Base-by-base conservation (phyloP, 2,797 vertebrate species). In the Borostomias antarcticus region DNA sequence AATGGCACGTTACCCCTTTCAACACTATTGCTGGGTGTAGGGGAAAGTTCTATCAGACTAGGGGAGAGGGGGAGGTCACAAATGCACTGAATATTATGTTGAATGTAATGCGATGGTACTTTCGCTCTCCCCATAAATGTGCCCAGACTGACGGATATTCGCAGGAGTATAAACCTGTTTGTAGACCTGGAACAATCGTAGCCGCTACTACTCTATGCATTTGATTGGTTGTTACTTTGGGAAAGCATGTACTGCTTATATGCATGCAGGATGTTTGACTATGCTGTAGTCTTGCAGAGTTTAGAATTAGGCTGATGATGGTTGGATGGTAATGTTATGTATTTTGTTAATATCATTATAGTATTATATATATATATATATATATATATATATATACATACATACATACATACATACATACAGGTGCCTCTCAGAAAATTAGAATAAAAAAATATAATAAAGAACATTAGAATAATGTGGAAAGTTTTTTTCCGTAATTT, bases 31-130 rank as follows among this genome's bases (percentile, higher is more conserved):
- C n/a, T n/a, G n/a, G n/a, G n/a, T n/a, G n/a, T n/a, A n/a, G 17
- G 17, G 40, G 40, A 15, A 3, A 43, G 3, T 4, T 43, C 13
- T 43, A 17, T 43, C 40, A 35, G 15, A 66, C 47, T 48, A 11
- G 19, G 8, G 0, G 43, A 56, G 66, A 40, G 21, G 48, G 4
- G 28, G 33, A 65, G 8, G 62, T 66, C 33, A 5, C 29, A 58
- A 56, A 70, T 64, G 75, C 72, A 74, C 63, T 67, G 37, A 73
- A 60, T 54, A 64, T 13, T 23, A 23, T 59, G 56, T 60, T 81
- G 82, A 88, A 81, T 86, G 82, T 87, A 81, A 63, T 4, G 2
- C 40, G 21, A 28, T 48, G 68, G 72, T 61, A 28, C 19, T 60
- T 47, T 60, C 21, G 11, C 15, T 2, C 23, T 29, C 15, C 58